These are phyloP conservation scores for Cairina moschata DNA, from an alignment of 2,113 vertebrate genomes.

Conservation along the genomic window DNA sequence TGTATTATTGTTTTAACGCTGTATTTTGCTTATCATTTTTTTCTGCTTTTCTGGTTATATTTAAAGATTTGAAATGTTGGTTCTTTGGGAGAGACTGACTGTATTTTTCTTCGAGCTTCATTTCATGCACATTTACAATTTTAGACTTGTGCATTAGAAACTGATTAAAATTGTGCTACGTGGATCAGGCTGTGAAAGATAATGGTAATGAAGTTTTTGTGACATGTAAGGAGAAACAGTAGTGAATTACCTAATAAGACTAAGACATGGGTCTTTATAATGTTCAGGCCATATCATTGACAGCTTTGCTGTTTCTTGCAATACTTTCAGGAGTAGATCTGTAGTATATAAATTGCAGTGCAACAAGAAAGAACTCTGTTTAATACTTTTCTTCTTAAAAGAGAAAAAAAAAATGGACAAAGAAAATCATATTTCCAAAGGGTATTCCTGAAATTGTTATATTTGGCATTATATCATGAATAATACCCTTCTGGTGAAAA, in stretches of 20 bases:
- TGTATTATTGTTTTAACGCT: not conserved
- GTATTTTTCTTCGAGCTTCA: not conserved
- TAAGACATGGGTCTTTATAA: not conserved
- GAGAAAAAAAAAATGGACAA: not conserved
- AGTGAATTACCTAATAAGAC: not conserved
- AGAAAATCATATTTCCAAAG: not conserved
- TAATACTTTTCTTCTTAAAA: not conserved
- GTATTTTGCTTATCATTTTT: not conserved
- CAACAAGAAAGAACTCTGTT: not conserved
- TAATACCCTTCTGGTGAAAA: not conserved
- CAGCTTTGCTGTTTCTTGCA: not conserved
- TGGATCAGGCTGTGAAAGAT: not conserved
- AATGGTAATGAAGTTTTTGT: not conserved
- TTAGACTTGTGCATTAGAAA: not conserved
- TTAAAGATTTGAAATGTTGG: not conserved
- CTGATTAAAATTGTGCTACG: not conserved
- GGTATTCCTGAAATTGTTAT: not conserved
- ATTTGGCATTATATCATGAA: not conserved
- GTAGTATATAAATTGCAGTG: not conserved
- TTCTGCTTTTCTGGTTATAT: not conserved
- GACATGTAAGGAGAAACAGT: not conserved
- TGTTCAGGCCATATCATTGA: not conserved
- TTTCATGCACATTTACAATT: not conserved
- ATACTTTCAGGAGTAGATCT: not conserved
- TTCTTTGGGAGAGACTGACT: not conserved